These are phyloP conservation scores for Euzetes globulus DNA, from an alignment of 2,888 invertebrate species.

Conservation along the genomic window DNA sequence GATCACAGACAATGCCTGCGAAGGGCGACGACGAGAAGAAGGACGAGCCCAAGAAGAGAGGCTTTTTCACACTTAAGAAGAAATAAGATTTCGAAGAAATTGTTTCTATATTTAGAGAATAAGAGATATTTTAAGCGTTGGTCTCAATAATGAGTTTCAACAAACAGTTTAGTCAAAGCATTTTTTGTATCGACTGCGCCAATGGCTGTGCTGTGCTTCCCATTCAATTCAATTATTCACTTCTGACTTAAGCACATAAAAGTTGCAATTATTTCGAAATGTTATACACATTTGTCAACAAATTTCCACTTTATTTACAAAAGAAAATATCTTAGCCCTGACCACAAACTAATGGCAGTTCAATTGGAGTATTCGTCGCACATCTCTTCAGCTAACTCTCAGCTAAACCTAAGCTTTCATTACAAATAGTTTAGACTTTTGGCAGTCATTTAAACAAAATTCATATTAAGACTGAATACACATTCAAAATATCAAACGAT, in stretches of 20 bases:
- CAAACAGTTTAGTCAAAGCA: slow-evolving; percentile 16
- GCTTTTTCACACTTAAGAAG: slow-evolving; percentile 98
- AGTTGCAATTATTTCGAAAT: slow-evolving; percentile 1
- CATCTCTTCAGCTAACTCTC: neutral
- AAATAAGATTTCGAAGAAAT: slow-evolving; percentile 58
- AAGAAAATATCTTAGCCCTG: neutral
- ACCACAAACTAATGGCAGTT: neutral
- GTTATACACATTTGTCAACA: neutral
- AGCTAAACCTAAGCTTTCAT: neutral
- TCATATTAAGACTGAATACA: neutral
- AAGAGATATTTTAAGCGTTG: slow-evolving; percentile 8
- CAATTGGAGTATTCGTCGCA: slow-evolving; percentile 10
- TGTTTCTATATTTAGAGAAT: neutral
- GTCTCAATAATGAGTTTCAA: slow-evolving; percentile 7
- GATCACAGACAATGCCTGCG: slow-evolving; percentile 90
- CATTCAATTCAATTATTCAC: slow-evolving; percentile 5
- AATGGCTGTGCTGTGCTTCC: slow-evolving; percentile 15
- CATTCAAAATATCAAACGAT: neutral
- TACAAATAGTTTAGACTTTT: neutral
- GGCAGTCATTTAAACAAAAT: too few species aligned
- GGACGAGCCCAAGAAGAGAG: slow-evolving; percentile 86
- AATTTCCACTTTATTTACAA: slow-evolving; percentile 4
- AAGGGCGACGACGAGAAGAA: slow-evolving; percentile 62
- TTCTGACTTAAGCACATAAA: neutral
- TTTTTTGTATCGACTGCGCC: slow-evolving; percentile 9